A percentile compares a stretch with the other conserved stretches of the same genome.
These are phyloP conservation scores for Gallinago nigripennis DNA, from an alignment of 2,797 vertebrate species.

Conservation along the genomic window DNA sequence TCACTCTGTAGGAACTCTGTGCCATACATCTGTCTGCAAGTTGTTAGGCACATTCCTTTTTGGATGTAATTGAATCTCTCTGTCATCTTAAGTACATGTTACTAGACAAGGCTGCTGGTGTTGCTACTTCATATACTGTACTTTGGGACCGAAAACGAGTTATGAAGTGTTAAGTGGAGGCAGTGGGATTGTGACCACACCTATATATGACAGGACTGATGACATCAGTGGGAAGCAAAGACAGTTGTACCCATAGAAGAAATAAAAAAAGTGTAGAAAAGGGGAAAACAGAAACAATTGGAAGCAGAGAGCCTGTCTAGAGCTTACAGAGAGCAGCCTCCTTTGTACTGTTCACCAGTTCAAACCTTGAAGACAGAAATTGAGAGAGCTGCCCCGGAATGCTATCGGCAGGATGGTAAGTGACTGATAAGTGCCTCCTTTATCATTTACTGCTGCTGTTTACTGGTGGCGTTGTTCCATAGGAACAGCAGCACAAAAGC, in stretches of 20 bases:
- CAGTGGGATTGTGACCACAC: constrained; percentile 58
- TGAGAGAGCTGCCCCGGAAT: background rate
- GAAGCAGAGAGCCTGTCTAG: background rate
- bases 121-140: constrained; percentile 20
- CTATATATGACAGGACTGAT: constrained; percentile 44
- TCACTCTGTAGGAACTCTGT: background rate
- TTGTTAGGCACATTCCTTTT: constrained; percentile 62
- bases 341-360: background rate
- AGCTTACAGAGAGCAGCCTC: constrained; percentile 5
- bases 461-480: background rate
- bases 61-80: constrained; percentile 60
- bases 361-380: background rate
- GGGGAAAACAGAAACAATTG: constrained; percentile 28
- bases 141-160: constrained; percentile 37
- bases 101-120: constrained; percentile 48
- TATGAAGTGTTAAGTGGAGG: constrained; percentile 58
- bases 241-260: constrained; percentile 58
- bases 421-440: background rate
- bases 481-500: background rate
- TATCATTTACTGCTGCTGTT: background rate
- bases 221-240: constrained; percentile 65
- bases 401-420: background rate
- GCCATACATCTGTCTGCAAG: constrained; percentile 67
- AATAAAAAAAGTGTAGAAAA: constrained; percentile 32
- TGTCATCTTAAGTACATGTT: constrained; percentile 53